Evolutionary conservation across 2,797 vertebrate genomes (phyloP), one percentile per base, ranked within the genome.

Genomic region (Coregonus suidteri): DNA sequence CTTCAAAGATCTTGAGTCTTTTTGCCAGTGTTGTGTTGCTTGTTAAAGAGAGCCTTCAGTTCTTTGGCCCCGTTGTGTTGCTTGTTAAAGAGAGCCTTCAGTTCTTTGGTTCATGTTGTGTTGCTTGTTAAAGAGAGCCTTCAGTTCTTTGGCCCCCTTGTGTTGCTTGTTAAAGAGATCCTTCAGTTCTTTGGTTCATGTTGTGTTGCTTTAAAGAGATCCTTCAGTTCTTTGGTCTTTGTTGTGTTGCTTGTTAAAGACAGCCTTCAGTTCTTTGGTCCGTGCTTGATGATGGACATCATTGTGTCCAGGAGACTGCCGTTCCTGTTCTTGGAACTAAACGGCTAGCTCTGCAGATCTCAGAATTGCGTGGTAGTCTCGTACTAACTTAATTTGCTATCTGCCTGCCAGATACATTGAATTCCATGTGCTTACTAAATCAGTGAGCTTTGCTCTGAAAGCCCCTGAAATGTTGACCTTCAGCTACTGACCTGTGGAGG

Each of bases 231-330:
- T 7, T 70, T 70, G 35, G 7, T 5, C 16, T 0, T 3, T 41
- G 68, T 18, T 70, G 41, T 41, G 41, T 41, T 41, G 7, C 7
- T 41, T 41, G 41, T 41, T 41, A 41, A 41, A 41, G 41, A 41
- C 6, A 41, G 41, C 7, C 41, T 41, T 41, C 37, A 41, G 37
- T 41, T 7, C 37, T 41, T 41, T 41, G 6, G 37, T 41, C 41
- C 2, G 30, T 68, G 14, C 66, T 47, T 59, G 6, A 15, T 20
- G 3, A 70, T 41, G 68, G 11, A 14, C 35, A 11, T 1, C 0
- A 75, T 81, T 86, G 69, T 56, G 56, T 52, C 68, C 53, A 68
- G 78, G 80, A 85, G 31, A 56, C 72, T 67, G 31, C 64, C 41
- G 30, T 74, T 79, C 31, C 30, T 59, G 5, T 70, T 14, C 41